Evolutionary conservation across 2,797 vertebrate species (phyloP).

Genomic region (Epinephelus awoara): DNA sequence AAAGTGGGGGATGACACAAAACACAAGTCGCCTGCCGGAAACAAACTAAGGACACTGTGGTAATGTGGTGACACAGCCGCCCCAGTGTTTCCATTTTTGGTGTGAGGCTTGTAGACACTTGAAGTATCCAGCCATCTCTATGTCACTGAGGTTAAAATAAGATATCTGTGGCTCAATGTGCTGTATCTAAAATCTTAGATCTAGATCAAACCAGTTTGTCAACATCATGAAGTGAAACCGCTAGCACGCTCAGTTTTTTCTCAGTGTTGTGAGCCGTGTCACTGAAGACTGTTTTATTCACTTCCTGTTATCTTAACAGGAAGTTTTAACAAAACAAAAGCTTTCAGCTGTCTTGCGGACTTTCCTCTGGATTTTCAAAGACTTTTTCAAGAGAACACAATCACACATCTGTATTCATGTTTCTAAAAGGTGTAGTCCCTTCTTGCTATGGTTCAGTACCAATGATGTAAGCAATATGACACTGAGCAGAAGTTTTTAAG

Average conservation of each 20-base stretch:
- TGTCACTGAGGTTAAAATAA: background rate
- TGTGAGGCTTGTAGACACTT: background rate
- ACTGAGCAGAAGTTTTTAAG: background rate
- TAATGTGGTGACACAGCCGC: background rate
- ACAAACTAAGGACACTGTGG: constrained; percentile 21
- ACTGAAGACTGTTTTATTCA: background rate
- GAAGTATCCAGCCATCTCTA: background rate
- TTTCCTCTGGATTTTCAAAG: background rate
- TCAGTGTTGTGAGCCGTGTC: constrained; percentile 11
- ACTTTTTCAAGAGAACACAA: constrained; percentile 11
- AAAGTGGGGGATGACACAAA: constrained; percentile 15
- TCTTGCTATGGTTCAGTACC: background rate
- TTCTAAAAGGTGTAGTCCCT: constrained; percentile 1
- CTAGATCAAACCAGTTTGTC: background rate
- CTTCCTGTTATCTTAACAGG: constrained; percentile 38
- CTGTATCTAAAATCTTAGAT: background rate
- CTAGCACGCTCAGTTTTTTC: background rate
- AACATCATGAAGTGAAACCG: background rate
- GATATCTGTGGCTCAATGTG: background rate
- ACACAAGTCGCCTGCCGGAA: constrained; percentile 23
- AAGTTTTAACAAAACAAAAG: constrained; percentile 16
- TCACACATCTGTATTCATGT: background rate
- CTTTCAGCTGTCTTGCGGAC: background rate
- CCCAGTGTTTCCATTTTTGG: constrained; percentile 39
- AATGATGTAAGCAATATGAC: constrained; percentile 1